Base-by-base conservation (phyloP, 92 coral and sea anemone species). In the Nematostella vectensis region DNA sequence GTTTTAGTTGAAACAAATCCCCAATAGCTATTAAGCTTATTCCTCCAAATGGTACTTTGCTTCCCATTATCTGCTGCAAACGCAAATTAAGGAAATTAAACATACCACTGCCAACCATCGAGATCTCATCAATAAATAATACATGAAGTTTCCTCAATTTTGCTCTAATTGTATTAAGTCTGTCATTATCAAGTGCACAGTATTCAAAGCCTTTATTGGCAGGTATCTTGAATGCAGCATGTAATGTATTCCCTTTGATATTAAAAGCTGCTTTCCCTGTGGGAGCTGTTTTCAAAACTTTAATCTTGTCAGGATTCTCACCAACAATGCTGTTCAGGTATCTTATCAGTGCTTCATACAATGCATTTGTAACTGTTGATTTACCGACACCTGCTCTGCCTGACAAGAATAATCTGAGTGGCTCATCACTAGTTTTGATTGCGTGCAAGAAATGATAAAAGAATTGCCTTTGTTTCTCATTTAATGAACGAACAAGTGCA, bases 361-460 rank as follows among this genome's bases (percentile, higher is more conserved):
- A 50, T 15, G 83, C 83, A 77, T 71, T 77, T 15, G 85, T 78
- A 19, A 78, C 75, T 3, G 71, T 65, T 3, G 61, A 22, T 68
- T 79, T 79, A 19, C 87, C 87, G 38, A 79, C 87, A 9, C 87
- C 81, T 21, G 74, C 83, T 16, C 83, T 78, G 36, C 82, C n/a
- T n/a, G n/a, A n/a, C n/a, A n/a, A n/a, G n/a, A n/a, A n/a, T n/a
- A n/a, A n/a, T n/a, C n/a, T n/a, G 12, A 69, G 57, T 20, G 58
- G 83, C 4, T 69, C 53, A 48, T 69, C 73, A 31, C 57, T 39
- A 0, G 58, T 39, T 55, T 81, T 76, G 17, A 76, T 31, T 16
- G 83, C 65, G 26, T 65, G 59, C 28, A 47, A n/a, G n/a, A n/a
- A n/a, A n/a, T n/a, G n/a, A n/a, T n/a, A n/a, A n/a, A n/a, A n/a